Evolutionary conservation across 2,888 invertebrate species (phyloP), one percentile per base, ranked within the genome.

Genomic region (Acanthosepion pharaonis): DNA sequence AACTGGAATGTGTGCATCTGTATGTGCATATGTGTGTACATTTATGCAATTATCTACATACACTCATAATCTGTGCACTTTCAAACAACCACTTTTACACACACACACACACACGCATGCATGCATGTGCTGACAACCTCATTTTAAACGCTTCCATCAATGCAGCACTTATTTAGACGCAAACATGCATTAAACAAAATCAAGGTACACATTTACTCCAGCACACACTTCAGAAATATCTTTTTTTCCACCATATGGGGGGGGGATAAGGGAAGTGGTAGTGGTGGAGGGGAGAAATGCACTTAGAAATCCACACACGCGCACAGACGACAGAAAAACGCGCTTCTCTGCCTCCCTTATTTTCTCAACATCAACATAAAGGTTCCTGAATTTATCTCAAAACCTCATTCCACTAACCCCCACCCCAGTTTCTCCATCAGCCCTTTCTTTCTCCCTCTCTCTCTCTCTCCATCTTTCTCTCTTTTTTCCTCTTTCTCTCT

Each of bases 281-380:
- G n/a, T 33, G n/a, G n/a, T 5, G n/a, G n/a, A n/a, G 78, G 9
- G 78, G n/a, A n/a, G 78, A n/a, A 78, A 78, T 78, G 78, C 78
- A 78, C n/a, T 78, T n/a, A 78, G 78, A 78, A 78, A 78, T 78
- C 78, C 78, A 78, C 78, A 78, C 78, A 78, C 78, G 78, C 78
- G 78, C 78, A 78, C 78, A 78, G 78, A 78, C 78, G 78, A 78
- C 78, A 15, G n/a, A 78, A 78, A 78, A 78, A 78, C n/a, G 78
- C 78, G n/a, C 18, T 78, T 78, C 78, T 78, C 78, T n/a, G n/a
- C 78, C 18, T 78, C n/a, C 78, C n/a, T n/a, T 78, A 78, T n/a
- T 78, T 78, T 78, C n/a, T 33, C n/a, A 78, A 78, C 78, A 78
- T 78, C 78, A 78, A 78, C n/a, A 78, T 78, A n/a, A 78, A 78